Conservation (phyloP, 2,888 invertebrate species). For the Drosophila longiperda region DNA sequence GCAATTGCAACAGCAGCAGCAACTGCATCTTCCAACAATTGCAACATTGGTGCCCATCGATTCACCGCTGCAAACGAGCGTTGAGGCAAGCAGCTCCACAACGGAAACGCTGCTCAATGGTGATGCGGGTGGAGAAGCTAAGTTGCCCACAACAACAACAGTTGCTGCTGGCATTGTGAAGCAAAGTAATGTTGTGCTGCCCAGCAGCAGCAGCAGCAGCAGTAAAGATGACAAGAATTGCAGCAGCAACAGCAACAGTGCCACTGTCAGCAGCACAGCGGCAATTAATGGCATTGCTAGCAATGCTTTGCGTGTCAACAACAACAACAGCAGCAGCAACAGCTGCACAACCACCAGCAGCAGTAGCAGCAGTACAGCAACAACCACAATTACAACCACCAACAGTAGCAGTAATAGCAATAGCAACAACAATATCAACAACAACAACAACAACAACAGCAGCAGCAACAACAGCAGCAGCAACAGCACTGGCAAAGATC, state of each 20-base stretch:
- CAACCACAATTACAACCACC: constrained; percentile 4
- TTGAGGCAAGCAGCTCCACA: constrained; percentile 61
- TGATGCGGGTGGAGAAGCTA: constrained; percentile 46
- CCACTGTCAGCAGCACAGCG: constrained; percentile 49
- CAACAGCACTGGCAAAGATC: constrained; percentile 83
- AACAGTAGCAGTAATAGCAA: constrained; percentile 52
- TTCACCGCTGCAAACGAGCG: constrained; percentile 38
- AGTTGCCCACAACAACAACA: constrained; percentile 35
- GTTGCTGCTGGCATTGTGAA: constrained; percentile 31
- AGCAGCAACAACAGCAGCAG: constrained; percentile 48
- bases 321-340: constrained; percentile 3
- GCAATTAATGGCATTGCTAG: constrained; percentile 57
- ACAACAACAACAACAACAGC: constrained; percentile 25
- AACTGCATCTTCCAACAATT: constrained; percentile 17
- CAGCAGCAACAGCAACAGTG: constrained; percentile 23
- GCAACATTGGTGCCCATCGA: constrained; percentile 65
- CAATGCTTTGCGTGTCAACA: constrained; percentile 33
- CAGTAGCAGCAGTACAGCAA: constrained; percentile 4
- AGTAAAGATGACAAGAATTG: constrained; percentile 23
- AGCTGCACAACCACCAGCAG: constrained; percentile 23
- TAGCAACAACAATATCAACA: constrained; percentile 5
- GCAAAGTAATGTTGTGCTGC: constrained; percentile 58
- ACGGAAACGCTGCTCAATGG: constrained; percentile 55
- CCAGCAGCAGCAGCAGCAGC: constrained; percentile 54
- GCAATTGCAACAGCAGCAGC: constrained; percentile 42